These are phyloP conservation scores for Gadopsis bispinosus DNA, from an alignment of 2,797 vertebrate genomes.

Conservation along the genomic window DNA sequence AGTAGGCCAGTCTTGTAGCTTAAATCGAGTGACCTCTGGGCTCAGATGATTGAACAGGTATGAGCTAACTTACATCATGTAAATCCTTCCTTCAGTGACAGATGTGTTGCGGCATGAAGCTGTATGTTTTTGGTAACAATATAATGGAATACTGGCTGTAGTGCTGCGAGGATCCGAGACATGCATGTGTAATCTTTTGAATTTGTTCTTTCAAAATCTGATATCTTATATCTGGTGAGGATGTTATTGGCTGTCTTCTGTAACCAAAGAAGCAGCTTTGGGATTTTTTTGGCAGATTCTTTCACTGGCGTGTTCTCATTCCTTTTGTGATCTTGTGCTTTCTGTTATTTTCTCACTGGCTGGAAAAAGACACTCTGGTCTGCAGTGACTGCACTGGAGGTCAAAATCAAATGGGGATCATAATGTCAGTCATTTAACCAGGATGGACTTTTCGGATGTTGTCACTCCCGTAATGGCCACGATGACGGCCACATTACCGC, in stretches of 20 bases:
- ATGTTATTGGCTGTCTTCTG: not conserved
- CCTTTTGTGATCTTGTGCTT: not conserved
- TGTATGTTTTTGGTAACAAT: not conserved
- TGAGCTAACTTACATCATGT: slow-evolving; percentile 27
- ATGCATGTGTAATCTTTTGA: not conserved
- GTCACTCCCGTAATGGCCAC: slow-evolving; percentile 56
- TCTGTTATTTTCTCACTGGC: slow-evolving; percentile 1
- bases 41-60: slow-evolving; percentile 26
- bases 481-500: slow-evolving; percentile 21
- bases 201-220: not conserved
- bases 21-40: slow-evolving; percentile 6
- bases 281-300: not conserved
- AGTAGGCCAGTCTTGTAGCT: slow-evolving; percentile 36
- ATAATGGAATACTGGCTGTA: slow-evolving; percentile 13
- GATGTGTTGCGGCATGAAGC: slow-evolving; percentile 1
- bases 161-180: slow-evolving; percentile 7
- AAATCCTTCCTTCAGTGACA: slow-evolving; percentile 4
- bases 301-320: not conserved
- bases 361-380: not conserved
- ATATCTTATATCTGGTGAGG: slow-evolving; percentile 12
- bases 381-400: slow-evolving; percentile 5
- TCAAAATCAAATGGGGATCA: slow-evolving; percentile 15
- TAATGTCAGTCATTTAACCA: slow-evolving; percentile 51
- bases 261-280: slow-evolving; percentile 19
- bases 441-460: slow-evolving; percentile 71